A percentile compares a stretch with the other conserved stretches of the same genome.
Conservation (phyloP, 2,888 invertebrate genomes). For the Drosophila cracens region DNA sequence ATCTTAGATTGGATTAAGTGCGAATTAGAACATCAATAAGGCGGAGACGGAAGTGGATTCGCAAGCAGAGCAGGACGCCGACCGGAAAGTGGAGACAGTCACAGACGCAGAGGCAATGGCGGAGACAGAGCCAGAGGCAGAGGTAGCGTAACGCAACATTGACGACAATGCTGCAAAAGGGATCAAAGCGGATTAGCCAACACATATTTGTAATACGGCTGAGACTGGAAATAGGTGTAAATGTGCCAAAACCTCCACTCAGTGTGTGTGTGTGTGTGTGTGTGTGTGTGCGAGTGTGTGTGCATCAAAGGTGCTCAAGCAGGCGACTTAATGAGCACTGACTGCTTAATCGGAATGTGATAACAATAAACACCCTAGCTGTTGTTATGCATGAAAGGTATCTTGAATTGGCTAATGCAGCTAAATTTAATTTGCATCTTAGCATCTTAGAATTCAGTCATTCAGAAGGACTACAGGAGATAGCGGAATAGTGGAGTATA, state of each 20-base stretch:
- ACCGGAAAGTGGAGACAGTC: not conserved
- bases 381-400: not conserved
- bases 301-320: conserved; percentile 65
- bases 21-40: conserved; percentile 82
- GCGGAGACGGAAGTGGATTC: conserved; percentile 31
- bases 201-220: conserved; percentile 58
- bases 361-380: conserved; percentile 56
- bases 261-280: conserved; percentile 23
- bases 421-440: not conserved
- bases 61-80: not conserved
- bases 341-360: conserved; percentile 40
- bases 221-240: conserved; percentile 61
- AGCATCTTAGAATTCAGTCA: not conserved
- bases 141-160: conserved; percentile 74
- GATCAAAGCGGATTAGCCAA: conserved; percentile 75
- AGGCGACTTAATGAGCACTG: conserved; percentile 69
- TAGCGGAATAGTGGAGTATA: not conserved
- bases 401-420: not conserved
- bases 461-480: not conserved
- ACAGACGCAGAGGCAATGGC: not conserved
- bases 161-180: conserved; percentile 66
- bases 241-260: conserved; percentile 67
- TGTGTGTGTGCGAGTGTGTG: conserved; percentile 25
- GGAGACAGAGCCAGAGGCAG: conserved; percentile 5
- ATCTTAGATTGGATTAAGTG: conserved; percentile 82